Evolutionary conservation across 2,797 vertebrate genomes (phyloP).

Genomic region (Poecilia velifera): DNA sequence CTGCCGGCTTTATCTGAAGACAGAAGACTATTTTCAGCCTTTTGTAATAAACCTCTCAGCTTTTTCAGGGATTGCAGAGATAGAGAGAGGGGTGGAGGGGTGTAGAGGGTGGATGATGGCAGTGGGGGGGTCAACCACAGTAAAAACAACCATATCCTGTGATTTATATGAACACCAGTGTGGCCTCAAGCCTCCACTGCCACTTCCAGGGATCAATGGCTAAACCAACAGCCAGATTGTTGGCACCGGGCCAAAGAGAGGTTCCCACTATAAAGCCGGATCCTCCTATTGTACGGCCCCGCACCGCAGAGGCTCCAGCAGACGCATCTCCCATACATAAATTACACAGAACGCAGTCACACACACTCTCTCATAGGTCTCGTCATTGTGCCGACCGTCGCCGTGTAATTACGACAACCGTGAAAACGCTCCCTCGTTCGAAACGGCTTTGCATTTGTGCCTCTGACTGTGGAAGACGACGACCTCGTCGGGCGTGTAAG

Average conservation of each 20-base stretch:
- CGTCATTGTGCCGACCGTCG: slow-evolving; percentile 22
- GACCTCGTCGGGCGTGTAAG: slow-evolving; percentile 22
- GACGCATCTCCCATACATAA: slow-evolving; percentile 58
- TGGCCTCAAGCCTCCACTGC: slow-evolving; percentile 48
- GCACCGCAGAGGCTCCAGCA: slow-evolving; percentile 56
- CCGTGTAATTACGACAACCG: slow-evolving; percentile 32
- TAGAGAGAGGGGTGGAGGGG: background rate
- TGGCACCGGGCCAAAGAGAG: slow-evolving; percentile 68
- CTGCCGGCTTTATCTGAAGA: slow-evolving; percentile 43
- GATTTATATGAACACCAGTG: slow-evolving; percentile 56
- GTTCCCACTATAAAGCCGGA: slow-evolving; percentile 65
- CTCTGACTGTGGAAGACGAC: slow-evolving; percentile 14
- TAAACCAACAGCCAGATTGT: slow-evolving; percentile 72
- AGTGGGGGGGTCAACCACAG: slow-evolving; percentile 38
- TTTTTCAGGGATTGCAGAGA: slow-evolving; percentile 53
- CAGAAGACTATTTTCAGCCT: slow-evolving; percentile 55
- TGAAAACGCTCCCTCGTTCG: background rate
- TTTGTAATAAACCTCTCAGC: slow-evolving; percentile 40
- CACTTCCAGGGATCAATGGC: slow-evolving; percentile 77
- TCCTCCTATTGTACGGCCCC: slow-evolving; percentile 58
- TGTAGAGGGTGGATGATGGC: background rate
- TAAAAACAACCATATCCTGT: slow-evolving; percentile 60
- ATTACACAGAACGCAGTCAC: slow-evolving; percentile 43
- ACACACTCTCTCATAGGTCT: slow-evolving; percentile 28
- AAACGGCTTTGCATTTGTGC: background rate